Evolutionary conservation across 2,113 vertebrate genomes (phyloP).

Genomic region (Barbus barbus): DNA sequence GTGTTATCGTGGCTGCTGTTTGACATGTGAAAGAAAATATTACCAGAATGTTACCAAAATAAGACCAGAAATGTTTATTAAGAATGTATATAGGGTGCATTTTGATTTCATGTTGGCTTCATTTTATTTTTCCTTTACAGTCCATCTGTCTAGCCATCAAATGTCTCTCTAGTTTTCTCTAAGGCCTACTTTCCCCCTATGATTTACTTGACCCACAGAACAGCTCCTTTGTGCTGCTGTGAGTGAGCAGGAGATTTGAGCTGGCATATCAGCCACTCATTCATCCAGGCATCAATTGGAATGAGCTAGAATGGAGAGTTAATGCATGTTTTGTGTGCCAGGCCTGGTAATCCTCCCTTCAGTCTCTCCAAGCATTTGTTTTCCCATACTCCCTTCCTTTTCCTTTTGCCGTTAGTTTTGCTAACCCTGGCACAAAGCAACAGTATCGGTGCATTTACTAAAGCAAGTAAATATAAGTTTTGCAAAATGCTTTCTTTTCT

Average conservation of each 20-base stretch:
- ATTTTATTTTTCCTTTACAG: not conserved
- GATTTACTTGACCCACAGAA: conserved; percentile 43
- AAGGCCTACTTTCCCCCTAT: conserved; percentile 26
- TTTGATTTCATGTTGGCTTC: not conserved
- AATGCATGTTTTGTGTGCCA: conserved; percentile 41
- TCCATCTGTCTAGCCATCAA: conserved; percentile 12
- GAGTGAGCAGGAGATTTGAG: conserved; percentile 55
- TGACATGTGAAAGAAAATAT: too few species aligned
- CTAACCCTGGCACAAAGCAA: conserved; percentile 26
- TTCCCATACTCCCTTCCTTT: conserved; percentile 23
- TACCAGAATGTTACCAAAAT: too few species aligned
- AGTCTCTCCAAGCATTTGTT: conserved; percentile 36
- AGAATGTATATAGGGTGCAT: not conserved
- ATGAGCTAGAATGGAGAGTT: conserved; percentile 46
- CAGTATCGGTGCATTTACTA: conserved; percentile 14
- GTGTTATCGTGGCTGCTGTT: too few species aligned
- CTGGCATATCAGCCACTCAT: conserved; percentile 55
- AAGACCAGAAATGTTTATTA: not conserved
- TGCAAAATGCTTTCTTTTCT: not conserved
- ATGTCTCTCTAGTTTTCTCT: conserved; percentile 3
- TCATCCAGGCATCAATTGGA: conserved; percentile 51
- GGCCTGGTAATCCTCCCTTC: conserved; percentile 43
- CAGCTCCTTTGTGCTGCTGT: conserved; percentile 52
- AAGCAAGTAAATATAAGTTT: not conserved
- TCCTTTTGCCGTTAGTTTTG: conserved; percentile 39